A percentile compares a stretch with the other conserved stretches of the same genome.
phyloP scores from a whole-genome alignment of 2,797 vertebrate genomes.

The Acestrorhynchus altus region DNA sequence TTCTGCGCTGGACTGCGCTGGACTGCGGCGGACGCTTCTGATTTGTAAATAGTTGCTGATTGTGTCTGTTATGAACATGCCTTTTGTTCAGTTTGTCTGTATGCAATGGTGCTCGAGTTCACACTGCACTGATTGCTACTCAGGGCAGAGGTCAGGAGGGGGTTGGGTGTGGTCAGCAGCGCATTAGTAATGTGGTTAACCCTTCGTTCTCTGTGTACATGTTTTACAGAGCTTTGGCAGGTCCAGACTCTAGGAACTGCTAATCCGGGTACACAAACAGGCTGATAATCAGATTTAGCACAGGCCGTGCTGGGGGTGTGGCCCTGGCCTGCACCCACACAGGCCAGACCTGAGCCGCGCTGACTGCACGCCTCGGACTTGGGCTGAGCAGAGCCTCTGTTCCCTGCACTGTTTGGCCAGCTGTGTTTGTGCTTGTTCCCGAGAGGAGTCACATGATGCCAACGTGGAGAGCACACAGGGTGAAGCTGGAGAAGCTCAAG shows the following conservation, averaged over 20 bases:
- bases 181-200: slow-evolving; percentile 38
- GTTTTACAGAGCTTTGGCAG: not conserved
- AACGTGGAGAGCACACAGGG: not conserved
- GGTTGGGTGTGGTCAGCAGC: slow-evolving; percentile 22
- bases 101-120: not conserved
- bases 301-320: not conserved
- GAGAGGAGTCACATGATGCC: not conserved
- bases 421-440: not conserved
- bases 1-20: no score
- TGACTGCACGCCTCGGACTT: not conserved
- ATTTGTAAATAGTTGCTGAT: no score
- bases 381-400: not conserved
- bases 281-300: slow-evolving; percentile 36
- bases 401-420: not conserved
- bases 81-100: not conserved
- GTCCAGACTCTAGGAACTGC: slow-evolving; percentile 25
- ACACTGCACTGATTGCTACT: not conserved
- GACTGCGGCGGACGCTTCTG: no score
- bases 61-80: no score
- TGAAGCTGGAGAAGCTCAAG: not conserved
- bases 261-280: slow-evolving; percentile 54
- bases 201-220: not conserved
- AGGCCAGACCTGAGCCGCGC: slow-evolving; percentile 27
- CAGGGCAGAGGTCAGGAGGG: not conserved
- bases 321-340: slow-evolving; percentile 15